These are phyloP conservation scores for Drosophila mauritiana DNA, from an alignment of 1,140 invertebrate species.

Conservation along the genomic window DNA sequence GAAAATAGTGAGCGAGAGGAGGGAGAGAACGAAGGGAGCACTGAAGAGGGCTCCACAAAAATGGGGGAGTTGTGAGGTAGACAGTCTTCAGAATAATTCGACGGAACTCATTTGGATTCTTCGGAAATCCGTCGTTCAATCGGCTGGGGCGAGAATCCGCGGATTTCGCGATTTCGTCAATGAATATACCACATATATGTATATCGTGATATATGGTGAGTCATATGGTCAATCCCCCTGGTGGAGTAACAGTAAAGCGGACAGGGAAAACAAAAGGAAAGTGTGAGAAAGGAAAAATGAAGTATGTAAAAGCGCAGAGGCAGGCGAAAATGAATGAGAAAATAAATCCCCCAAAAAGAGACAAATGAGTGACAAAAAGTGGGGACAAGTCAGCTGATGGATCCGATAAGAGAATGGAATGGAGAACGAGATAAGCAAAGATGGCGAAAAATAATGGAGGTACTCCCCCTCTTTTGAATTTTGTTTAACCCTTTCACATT, in stretches of 20 bases:
- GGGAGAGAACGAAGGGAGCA: not conserved
- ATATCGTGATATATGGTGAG: slow-evolving; percentile 23
- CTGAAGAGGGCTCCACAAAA: not conserved
- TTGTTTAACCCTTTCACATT: not conserved
- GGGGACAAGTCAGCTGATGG: slow-evolving; percentile 20
- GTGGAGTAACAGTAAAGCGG: slow-evolving; percentile 18
- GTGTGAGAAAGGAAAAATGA: slow-evolving; percentile 52
- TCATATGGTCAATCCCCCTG: slow-evolving; percentile 37
- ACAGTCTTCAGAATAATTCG: not conserved
- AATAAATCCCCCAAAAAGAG: slow-evolving; percentile 8
- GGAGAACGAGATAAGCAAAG: slow-evolving; percentile 14
- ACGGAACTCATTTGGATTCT: slow-evolving; percentile 19
- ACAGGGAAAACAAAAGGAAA: slow-evolving; percentile 32
- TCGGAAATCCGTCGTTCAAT: slow-evolving; percentile 5
- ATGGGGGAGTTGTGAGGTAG: not conserved
- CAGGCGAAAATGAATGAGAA: slow-evolving; percentile 4
- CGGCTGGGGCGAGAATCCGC: not conserved
- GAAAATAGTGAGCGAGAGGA: slow-evolving; percentile 23
- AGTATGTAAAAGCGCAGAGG: slow-evolving; percentile 37
- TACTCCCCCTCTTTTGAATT: not conserved
- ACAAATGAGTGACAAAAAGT: slow-evolving; percentile 45
- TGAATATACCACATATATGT: slow-evolving; percentile 23
- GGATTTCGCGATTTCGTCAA: slow-evolving; percentile 41
- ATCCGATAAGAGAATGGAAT: slow-evolving; percentile 13
- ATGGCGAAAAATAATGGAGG: too few relatives aligned